These are phyloP conservation scores for Temnothorax longispinosus DNA, from an alignment of 1,140 invertebrate genomes.

Conservation along the genomic window DNA sequence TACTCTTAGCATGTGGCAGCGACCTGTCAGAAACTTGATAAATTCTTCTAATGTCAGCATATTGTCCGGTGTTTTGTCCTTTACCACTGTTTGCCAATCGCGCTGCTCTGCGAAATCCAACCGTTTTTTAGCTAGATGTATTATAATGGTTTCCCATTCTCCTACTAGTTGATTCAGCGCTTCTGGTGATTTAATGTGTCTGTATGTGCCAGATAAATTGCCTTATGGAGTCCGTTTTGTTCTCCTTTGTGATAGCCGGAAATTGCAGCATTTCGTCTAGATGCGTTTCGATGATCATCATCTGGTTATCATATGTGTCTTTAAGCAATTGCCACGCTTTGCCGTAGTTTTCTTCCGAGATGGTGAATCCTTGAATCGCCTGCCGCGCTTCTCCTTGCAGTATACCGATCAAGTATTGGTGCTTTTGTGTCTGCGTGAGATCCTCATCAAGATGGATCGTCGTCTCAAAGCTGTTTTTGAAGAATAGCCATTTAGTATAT, in stretches of 20 bases:
- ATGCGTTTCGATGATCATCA: background rate
- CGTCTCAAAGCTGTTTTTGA: too few relatives aligned
- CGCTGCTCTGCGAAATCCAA: too few relatives aligned
- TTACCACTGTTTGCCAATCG: too few relatives aligned
- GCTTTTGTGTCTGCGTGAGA: background rate
- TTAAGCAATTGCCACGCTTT: background rate
- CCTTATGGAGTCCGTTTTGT: background rate
- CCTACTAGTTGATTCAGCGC: background rate
- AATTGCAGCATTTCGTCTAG: background rate
- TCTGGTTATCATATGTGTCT: background rate
- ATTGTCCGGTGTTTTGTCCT: too few relatives aligned
- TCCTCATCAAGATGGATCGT: too few relatives aligned
- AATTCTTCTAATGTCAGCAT: too few relatives aligned
- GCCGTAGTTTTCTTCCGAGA: background rate
- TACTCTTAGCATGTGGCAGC: too few relatives aligned
- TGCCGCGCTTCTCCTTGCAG: background rate
- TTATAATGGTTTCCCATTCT: background rate
- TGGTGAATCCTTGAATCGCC: background rate
- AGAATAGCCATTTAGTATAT: too few relatives aligned
- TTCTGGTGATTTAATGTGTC: background rate
- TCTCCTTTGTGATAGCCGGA: background rate
- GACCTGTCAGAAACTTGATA: too few relatives aligned
- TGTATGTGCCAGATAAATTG: background rate
- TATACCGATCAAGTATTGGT: background rate
- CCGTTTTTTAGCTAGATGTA: background rate